Percentiles rank a stretch among this genome's conserved stretches.
These are phyloP conservation scores for Diabrotica undecimpunctata DNA, from an alignment of 1,140 invertebrate species.

Conservation along the genomic window DNA sequence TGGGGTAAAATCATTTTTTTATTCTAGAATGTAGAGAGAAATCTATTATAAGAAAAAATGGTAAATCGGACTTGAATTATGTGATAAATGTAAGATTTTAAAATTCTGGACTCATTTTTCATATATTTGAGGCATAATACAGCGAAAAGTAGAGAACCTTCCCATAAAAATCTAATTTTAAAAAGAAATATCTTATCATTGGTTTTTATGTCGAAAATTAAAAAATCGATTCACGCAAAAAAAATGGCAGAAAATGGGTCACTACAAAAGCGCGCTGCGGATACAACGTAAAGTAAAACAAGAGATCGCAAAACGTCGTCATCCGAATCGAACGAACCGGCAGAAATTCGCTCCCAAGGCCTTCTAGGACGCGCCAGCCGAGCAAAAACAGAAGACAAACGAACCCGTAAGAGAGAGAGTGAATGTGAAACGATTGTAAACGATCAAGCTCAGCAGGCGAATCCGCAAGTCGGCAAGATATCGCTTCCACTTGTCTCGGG, in stretches of 20 bases:
- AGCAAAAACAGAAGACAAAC: constrained; percentile 22
- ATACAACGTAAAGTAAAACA: not conserved
- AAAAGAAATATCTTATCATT: not conserved
- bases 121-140: too few species aligned
- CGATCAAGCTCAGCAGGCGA: constrained; percentile 18
- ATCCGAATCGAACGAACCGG: constrained; percentile 8
- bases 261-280: not conserved
- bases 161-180: too few species aligned
- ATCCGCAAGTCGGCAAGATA: constrained; percentile 16
- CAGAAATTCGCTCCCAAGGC: constrained; percentile 18
- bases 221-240: not conserved
- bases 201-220: not conserved
- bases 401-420: constrained; percentile 21
- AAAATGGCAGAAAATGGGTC: constrained; percentile 13
- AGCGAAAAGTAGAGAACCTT: too few species aligned
- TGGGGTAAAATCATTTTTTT: too few species aligned
- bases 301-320: not conserved
- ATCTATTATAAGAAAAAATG: too few species aligned
- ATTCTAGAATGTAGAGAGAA: too few species aligned
- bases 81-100: too few species aligned
- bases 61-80: too few species aligned
- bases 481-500: constrained; percentile 23
- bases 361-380: constrained; percentile 7
- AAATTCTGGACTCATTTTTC: too few species aligned
- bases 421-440: constrained; percentile 22